Base-by-base conservation (phyloP, 2,797 vertebrate species). In the Pseudochirops cupreus region DNA sequence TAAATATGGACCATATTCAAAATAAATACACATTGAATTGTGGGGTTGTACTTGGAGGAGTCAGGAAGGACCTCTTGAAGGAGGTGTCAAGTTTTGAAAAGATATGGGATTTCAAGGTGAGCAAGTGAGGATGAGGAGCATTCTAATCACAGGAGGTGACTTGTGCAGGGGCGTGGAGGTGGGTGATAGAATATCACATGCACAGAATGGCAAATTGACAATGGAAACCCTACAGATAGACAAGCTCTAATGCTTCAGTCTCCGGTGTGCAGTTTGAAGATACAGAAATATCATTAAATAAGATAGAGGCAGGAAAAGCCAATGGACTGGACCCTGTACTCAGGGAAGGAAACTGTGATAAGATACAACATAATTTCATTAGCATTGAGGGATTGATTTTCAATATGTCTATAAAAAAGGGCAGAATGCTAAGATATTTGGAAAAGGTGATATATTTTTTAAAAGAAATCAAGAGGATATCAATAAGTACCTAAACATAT, bases 11-110 rank as follows among this genome's bases (percentile, higher is more conserved):
- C 74, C 1, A 87, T 87, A 50, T 50, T 50, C 7, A 74, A 87
- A 87, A 50, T 24, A 50, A 87, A 87, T 50, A 46, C 39, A 87
- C 10, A 50, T 1, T 46, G 18, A 50, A 26, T 87, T 87, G 18
- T 46, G 39, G 21, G 21, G 39, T 87, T 87, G 39, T 10, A 26
- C 39, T 46, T 50, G 58, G 4, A n/a, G 90, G 91, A 11, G 18
- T 12, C 50, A 58, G 21, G 57, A 74, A 16, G 39, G 52, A 3
- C 54, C 0, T 53, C 29, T 0, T 0, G 2, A 28, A 7, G 33
- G n/a, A 54, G 82, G 2, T 29, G 55, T 1, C 26, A 24, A 46
- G 21, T 87, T 87, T 87, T 87, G 74, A 87, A 87, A 50, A 39
- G 39, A 26, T 87, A 26, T 50, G 39, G 21, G 21, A 26, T 87